Evolutionary conservation across 2,113 vertebrate species (phyloP), one percentile per base, ranked within the genome.

Genomic region (Oryzias celebensis): DNA sequence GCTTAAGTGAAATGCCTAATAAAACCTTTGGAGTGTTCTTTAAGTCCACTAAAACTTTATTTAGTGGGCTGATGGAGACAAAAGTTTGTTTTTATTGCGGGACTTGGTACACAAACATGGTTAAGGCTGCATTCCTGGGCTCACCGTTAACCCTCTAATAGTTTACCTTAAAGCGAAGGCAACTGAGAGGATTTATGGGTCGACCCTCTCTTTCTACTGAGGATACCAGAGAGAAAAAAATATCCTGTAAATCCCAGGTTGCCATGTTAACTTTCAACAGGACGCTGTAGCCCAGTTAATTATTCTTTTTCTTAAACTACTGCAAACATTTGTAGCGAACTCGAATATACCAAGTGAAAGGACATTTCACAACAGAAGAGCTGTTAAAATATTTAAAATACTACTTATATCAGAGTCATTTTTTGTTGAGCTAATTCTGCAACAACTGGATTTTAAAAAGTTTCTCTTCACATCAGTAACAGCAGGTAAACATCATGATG

Each of bases 41-140:
- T 43, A 47, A 58, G 68, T 73, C 66, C 69, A 71, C 63, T 75
- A 81, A 68, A 49, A 59, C 65, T 82, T 77, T 62, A 74, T 78
- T 60, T 52, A 48, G 73, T 73, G 74, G 74, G 78, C 75, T 73
- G 70, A 31, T 70, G 71, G 60, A 46, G 72, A 69, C 56, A 82
- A 68, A 71, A 56, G 65, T 82, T 77, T 36, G 65, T 80, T 88
- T 88, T 88, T 91, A 90, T 88, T 83, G 88, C 80, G 73, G 71
- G 61, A 59, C 80, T 61, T 77, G 73, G 84, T 82, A 88, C 73
- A 73, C 68, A 45, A 90, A 89, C 88, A 87, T 85, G 36, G 36
- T 12, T 36, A 81, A 84, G 65, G 73, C 73, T 56, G 72, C 92
- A 92, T 84, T 90, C 90, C 90, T 87, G 69, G 70, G 81, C 77